Conservation (phyloP, 2,797 vertebrate species). For the Danio choprae region DNA sequence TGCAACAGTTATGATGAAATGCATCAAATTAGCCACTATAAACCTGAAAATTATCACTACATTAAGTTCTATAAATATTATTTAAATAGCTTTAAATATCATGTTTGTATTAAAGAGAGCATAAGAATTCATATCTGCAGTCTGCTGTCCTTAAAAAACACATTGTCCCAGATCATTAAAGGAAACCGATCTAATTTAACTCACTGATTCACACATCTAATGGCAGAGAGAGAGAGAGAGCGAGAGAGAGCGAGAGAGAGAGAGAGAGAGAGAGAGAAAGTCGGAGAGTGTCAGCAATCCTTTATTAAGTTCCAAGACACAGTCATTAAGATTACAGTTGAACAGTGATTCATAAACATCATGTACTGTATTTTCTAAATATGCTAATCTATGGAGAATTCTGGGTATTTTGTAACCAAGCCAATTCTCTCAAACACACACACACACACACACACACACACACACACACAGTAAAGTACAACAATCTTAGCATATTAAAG, state of each 20-base stretch:
- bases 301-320: slow-evolving; percentile 50
- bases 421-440: slow-evolving; percentile 1
- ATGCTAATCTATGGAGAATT: slow-evolving; percentile 24
- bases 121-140: background rate
- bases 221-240: slow-evolving; percentile 60
- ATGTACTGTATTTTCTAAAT: slow-evolving; percentile 31
- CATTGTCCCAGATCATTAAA: slow-evolving; percentile 5
- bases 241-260: too few species aligned
- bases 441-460: background rate
- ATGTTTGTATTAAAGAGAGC: background rate
- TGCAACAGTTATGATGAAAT: background rate
- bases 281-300: slow-evolving; percentile 53
- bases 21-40: background rate
- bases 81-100: background rate
- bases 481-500: slow-evolving; percentile 24
- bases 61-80: background rate
- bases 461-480: slow-evolving; percentile 2
- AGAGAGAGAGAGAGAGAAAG: slow-evolving; percentile 59
- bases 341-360: slow-evolving; percentile 36
- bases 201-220: slow-evolving; percentile 18
- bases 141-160: slow-evolving; percentile 6
- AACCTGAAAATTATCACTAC: background rate
- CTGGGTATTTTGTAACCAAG: slow-evolving; percentile 25
- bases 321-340: slow-evolving; percentile 37
- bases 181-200: slow-evolving; percentile 7